A percentile compares a stretch with the other conserved stretches of the same genome.
These are phyloP conservation scores for Grantiella picta DNA, from an alignment of 2,113 vertebrate genomes.

Conservation along the genomic window DNA sequence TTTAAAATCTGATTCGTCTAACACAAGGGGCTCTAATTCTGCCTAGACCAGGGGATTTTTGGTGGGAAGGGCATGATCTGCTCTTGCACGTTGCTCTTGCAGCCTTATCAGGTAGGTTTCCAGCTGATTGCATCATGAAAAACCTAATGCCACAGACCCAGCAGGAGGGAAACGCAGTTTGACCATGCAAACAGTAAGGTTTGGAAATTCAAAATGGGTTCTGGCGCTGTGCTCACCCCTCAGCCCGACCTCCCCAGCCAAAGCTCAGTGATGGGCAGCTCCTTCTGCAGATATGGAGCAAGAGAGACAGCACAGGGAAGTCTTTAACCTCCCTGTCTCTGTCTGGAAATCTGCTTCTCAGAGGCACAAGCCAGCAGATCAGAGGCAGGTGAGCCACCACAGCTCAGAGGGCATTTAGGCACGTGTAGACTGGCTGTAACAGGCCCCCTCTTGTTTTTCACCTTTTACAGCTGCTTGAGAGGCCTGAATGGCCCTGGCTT, in stretches of 20 bases:
- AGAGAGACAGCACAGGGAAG: neutral
- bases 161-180: neutral
- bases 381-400: neutral
- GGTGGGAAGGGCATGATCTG: neutral
- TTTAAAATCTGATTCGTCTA: neutral
- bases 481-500: neutral
- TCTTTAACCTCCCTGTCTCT: neutral
- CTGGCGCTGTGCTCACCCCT: fast-evolving
- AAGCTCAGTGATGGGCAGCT: neutral
- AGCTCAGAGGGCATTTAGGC: neutral
- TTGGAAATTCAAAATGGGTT: neutral
- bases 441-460: neutral
- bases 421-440: neutral
- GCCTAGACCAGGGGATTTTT: neutral
- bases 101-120: neutral
- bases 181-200: neutral
- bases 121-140: neutral
- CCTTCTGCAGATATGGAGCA: neutral
- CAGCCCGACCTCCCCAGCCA: fast-evolving
- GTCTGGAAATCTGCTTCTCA: neutral
- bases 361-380: neutral
- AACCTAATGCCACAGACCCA: neutral
- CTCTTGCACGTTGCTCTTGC: neutral
- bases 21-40: neutral
- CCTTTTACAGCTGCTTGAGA: neutral